Evolutionary conservation across 2,113 vertebrate genomes (phyloP), one percentile per base, ranked within the genome.

Genomic region (Pterophyllum scalare): DNA sequence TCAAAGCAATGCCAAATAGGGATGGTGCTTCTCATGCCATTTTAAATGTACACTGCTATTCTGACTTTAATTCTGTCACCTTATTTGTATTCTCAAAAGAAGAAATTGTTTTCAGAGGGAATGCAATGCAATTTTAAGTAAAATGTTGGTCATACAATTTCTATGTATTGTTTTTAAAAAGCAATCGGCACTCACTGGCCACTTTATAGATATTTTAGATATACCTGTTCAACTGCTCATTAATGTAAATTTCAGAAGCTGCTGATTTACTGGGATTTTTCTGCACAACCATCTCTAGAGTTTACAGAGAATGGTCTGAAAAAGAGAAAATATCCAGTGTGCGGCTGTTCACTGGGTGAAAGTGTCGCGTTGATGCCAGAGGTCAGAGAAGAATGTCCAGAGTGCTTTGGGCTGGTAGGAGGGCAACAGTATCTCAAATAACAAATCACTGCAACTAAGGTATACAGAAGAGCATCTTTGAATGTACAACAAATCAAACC

Each of bases 101-200:
- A 31, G 11, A 74, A 19, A 65, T 38, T 61, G 40, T 24, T 80
- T 79, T 83, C 15, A 31, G 43, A 54, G 20, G 38, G 67, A 65
- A 19, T 81, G 35, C 57, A 78, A 86, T 88, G 75, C 6, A 82
- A 80, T 86, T 91, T 88, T 78, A 54, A 93, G 75, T 90, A 93
- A 93, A 92, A 77, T 33, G 31, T 78, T 81, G 75, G 84, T 87
- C 74, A 81, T 35, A 91, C 8, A n/a, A 31, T 43, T 35, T 81
- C 15, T 81, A 76, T 81, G 61, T 87, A 33, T 82, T 86, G 15
- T 82, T 64, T 87, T 87, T 81, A 20, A 11, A 33, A 58, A n/a
- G 19, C 13, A 33, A 54, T 33, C 26, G 33, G 43, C 67, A 54
- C 3, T 49, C 22, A 70, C 26, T 70, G 26, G 40, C 40, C 64